A percentile compares a stretch with the other conserved stretches of the same genome.
These are phyloP conservation scores for Emys orbicularis DNA, from an alignment of 2,797 vertebrate species.

Conservation along the genomic window DNA sequence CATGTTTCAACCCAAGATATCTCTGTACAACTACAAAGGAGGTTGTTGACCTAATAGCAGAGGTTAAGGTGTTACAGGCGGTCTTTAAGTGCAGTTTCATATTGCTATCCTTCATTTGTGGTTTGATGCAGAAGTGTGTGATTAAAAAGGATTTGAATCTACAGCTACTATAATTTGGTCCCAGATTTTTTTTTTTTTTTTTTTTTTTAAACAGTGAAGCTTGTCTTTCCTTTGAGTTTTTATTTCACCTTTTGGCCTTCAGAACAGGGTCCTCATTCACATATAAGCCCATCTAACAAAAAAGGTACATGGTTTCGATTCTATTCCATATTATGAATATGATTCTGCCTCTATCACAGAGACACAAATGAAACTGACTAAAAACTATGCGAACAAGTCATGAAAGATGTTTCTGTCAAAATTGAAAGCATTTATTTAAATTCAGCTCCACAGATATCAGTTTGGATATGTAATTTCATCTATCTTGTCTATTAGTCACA, in stretches of 20 bases:
- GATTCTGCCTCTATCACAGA: neutral
- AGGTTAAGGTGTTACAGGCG: neutral
- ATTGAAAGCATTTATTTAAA: neutral
- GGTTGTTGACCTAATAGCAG: neutral
- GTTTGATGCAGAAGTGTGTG: neutral
- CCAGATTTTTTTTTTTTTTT: neutral
- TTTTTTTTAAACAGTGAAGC: neutral
- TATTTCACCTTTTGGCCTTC: neutral
- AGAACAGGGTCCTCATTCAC: neutral
- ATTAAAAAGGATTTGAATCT: neutral
- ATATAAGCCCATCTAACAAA: accelerated
- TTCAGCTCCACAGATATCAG: neutral
- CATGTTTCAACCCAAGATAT: neutral
- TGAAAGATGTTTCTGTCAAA: neutral
- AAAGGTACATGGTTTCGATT: neutral
- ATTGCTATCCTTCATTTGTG: neutral
- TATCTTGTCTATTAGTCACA: neutral
- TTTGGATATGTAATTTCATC: neutral
- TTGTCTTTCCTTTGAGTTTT: neutral
- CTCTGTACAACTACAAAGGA: neutral
- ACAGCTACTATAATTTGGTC: neutral
- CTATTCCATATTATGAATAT: neutral
- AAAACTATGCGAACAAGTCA: neutral
- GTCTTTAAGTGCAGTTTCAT: neutral
- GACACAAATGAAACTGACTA: neutral